A percentile compares a stretch with the other conserved stretches of the same genome.
These are phyloP conservation scores for Antheraea assamensis DNA, from an alignment of 2,888 invertebrate genomes.

Conservation along the genomic window DNA sequence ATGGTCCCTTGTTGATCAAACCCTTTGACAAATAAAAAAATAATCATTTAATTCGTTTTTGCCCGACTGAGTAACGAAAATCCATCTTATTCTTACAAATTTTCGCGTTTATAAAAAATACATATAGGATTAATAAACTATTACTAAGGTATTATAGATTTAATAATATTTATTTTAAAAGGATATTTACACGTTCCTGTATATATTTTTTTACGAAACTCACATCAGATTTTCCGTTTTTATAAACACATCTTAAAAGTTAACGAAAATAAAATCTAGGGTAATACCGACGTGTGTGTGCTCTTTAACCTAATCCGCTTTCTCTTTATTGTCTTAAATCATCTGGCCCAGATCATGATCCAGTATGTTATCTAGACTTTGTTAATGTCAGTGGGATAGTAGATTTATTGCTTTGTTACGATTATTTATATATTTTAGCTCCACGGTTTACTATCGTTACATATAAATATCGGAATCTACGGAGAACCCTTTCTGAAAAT, in stretches of 20 bases:
- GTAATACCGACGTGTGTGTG: conserved; percentile 11
- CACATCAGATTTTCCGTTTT: neutral
- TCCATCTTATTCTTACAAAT: no score
- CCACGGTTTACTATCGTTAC: neutral
- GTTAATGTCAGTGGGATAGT: conserved; percentile 19
- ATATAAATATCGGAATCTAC: no score
- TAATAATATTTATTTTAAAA: neutral
- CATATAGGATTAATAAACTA: neutral
- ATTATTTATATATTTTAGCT: conserved; percentile 16
- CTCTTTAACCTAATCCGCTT: conserved; percentile 10
- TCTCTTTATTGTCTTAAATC: conserved; percentile 11
- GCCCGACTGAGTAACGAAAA: no score
- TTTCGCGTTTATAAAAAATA: no score
- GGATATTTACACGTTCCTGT: neutral
- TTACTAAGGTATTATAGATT: neutral
- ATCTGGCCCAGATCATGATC: neutral
- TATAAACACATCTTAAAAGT: conserved; percentile 1
- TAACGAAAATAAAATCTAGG: conserved; percentile 4
- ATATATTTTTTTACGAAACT: neutral
- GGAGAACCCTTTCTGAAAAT: no score
- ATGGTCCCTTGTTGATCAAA: no score
- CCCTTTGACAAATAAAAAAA: no score
- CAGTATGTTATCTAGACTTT: conserved; percentile 16
- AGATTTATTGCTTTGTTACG: conserved; percentile 15
- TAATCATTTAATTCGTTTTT: no score